Evolutionary conservation across 2,888 invertebrate species (phyloP).

Genomic region (Gryllus longicercus): DNA sequence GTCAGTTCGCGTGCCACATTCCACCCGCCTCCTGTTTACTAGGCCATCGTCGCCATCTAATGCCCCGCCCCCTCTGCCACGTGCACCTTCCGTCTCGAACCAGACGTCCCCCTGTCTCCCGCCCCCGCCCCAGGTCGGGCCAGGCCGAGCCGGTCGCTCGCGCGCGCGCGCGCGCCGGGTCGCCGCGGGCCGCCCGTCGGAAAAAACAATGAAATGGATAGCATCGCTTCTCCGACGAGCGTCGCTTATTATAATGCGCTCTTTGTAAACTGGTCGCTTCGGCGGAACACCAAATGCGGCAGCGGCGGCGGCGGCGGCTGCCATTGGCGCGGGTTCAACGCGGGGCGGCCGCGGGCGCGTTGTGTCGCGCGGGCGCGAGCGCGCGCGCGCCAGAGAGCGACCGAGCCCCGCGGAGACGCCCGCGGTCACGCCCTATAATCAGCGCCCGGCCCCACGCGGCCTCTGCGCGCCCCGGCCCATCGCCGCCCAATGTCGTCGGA

Average conservation of each 20-base stretch:
- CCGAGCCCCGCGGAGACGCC: neutral
- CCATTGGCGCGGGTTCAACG: neutral
- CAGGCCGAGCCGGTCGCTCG: too few species aligned
- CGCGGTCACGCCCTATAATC: slow-evolving; percentile 17
- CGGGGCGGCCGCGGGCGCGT: slow-evolving; percentile 1
- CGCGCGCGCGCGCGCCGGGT: too few species aligned
- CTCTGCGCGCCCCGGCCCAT: neutral
- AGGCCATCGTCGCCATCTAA: too few species aligned
- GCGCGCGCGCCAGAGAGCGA: neutral
- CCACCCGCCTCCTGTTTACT: too few species aligned
- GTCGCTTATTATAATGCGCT: neutral
- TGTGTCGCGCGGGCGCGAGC: neutral
- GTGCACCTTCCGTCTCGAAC: too few species aligned
- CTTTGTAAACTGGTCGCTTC: neutral
- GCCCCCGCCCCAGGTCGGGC: too few species aligned
- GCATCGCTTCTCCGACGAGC: neutral
- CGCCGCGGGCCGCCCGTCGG: neutral
- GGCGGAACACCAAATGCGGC: neutral
- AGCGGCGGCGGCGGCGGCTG: neutral
- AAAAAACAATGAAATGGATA: neutral
- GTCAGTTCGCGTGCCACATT: too few species aligned
- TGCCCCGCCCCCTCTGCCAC: too few species aligned
- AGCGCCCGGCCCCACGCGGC: neutral
- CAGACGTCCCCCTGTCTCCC: too few species aligned
- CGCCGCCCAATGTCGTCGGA: neutral